These are phyloP conservation scores for Falco concolor DNA, from an alignment of 2,797 vertebrate genomes.

Conservation along the genomic window DNA sequence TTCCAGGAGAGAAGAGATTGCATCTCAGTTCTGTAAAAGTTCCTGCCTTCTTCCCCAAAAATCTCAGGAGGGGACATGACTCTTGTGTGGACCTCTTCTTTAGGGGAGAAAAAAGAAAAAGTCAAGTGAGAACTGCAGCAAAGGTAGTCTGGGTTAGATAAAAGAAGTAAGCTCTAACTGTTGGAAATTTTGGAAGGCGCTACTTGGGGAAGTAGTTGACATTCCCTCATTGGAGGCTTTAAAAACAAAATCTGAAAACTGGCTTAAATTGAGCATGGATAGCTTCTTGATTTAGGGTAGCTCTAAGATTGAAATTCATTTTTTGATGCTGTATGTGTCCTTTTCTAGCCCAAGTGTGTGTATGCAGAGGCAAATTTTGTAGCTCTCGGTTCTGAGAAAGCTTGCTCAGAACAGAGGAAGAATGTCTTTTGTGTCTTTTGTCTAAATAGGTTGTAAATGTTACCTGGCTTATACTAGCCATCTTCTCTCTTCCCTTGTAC, in stretches of 20 bases:
- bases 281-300: neutral
- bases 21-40: neutral
- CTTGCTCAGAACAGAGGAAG: neutral
- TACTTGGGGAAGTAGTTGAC: neutral
- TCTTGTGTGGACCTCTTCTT: neutral
- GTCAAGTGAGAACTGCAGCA: neutral
- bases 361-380: neutral
- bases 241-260: neutral
- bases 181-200: neutral
- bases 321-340: accelerated
- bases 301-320: neutral
- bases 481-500: neutral
- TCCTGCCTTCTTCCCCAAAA: neutral
- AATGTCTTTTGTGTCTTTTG: neutral
- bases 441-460: neutral
- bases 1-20: neutral
- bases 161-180: neutral
- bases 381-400: neutral
- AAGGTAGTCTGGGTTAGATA: neutral
- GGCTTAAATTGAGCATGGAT: accelerated
- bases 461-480: neutral
- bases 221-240: neutral
- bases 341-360: neutral
- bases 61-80: accelerated
- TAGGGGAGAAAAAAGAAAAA: too few relatives aligned